Evolutionary conservation across 2,888 invertebrate genomes (phyloP), one percentile per base, ranked within the genome.

Genomic region (Eulithis prunata): DNA sequence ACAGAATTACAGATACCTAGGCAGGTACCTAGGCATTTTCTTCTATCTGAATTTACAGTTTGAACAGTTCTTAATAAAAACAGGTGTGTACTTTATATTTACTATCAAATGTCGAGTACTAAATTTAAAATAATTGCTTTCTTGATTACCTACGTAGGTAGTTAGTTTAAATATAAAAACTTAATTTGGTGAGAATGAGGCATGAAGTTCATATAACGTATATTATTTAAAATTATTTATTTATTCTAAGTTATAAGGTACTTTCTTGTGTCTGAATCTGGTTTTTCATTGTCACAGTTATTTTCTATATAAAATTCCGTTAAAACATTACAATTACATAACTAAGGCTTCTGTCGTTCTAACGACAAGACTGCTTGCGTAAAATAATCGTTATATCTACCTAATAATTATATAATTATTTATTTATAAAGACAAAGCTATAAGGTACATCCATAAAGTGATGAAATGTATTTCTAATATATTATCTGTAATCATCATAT

Each of bases 361-460:
- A 73, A 76, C 77, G 76, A 80, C 77, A 86, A 85, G 87, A 87
- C 86, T 87, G 87, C 87, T 85, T 87, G 84, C 81, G 81, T 79
- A 72, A 77, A 72, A 75, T 74, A 81, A 79, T 78, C 66, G 79
- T 83, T 79, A 72, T 76, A 21, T 2, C 21, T 21, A 21, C 21
- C 21, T 21, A 74, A 78, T 75, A 80, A 74, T 76, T 78, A 74
- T 67, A 64, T 72, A 73, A 71, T 74, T 75, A 68, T 66, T 68
- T 68, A 69, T 66, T 68, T 63, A 54, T 61, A 62, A 61, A 58
- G 66, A 55, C 55, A 71, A 52, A 57, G 47, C 59, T 64, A 63
- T 56, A 62, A 64, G 52, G 64, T 53, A 57, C 54, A 66, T 68
- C 59, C 62, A 65, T 43, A 13, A 38, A 45, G 49, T 66, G 53